Conservation (phyloP, 64 coral and sea anemone genomes). For the Actinia equina region DNA sequence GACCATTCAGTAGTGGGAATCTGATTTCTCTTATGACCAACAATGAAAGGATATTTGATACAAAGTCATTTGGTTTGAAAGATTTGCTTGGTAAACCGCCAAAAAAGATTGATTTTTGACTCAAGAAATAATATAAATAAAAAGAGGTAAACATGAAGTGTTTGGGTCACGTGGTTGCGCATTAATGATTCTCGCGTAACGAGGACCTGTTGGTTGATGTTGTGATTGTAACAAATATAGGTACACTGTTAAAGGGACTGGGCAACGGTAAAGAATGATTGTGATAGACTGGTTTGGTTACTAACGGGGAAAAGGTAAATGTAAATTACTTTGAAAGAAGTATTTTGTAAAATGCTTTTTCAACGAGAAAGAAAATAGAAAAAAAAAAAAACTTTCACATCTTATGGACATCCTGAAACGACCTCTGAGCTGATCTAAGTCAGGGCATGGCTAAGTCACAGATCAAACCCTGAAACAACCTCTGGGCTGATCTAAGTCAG, state of each 20-base stretch:
- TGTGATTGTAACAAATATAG: background rate
- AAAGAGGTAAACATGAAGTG: background rate
- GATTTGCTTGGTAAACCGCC: background rate
- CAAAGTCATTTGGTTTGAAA: background rate
- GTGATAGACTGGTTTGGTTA: background rate
- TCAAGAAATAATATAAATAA: background rate
- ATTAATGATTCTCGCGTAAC: background rate
- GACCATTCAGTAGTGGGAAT: background rate
- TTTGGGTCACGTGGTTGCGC: background rate
- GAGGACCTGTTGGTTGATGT: background rate
- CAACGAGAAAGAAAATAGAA: no score
- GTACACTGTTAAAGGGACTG: background rate
- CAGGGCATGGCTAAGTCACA: no score
- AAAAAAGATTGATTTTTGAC: background rate
- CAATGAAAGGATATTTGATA: background rate
- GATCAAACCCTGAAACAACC: no score
- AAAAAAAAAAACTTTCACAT: no score
- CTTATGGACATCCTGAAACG: no score
- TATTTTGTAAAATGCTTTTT: no score
- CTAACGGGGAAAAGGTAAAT: no score
- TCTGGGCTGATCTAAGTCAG: no score
- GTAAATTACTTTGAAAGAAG: no score
- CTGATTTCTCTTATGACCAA: background rate
- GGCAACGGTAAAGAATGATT: background rate
- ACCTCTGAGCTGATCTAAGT: no score